phyloP scores from a whole-genome alignment of 64 coral and sea anemone genomes.

The Hydrozoanthus tunicans region DNA sequence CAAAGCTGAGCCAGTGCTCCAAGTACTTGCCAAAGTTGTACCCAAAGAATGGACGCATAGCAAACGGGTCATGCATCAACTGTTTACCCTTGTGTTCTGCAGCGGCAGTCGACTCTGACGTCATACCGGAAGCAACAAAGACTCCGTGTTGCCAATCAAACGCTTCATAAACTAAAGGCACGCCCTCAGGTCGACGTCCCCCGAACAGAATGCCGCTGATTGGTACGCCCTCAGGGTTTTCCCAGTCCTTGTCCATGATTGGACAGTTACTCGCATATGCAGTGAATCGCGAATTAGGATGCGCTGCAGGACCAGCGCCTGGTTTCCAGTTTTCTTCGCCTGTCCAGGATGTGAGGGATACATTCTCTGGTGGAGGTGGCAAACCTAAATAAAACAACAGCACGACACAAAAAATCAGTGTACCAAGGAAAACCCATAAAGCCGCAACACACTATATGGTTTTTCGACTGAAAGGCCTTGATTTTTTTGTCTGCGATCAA shows the following conservation, averaged over 20 bases:
- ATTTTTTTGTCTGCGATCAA: too few relatives aligned
- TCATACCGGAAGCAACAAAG: constrained; percentile 88
- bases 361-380: constrained; percentile 61
- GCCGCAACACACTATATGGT: too few relatives aligned
- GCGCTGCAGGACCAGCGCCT: constrained; percentile 61
- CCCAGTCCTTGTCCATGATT: constrained; percentile 92
- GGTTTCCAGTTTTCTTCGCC: constrained; percentile 85
- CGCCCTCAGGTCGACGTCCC: constrained; percentile 76
- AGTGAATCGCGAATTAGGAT: constrained; percentile 90
- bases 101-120: constrained; percentile 85
- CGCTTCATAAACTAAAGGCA: constrained; percentile 87
- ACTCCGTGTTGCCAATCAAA: constrained; percentile 97
- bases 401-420: too few relatives aligned
- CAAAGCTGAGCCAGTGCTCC: constrained; percentile 87
- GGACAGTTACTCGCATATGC: constrained; percentile 73
- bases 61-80: constrained; percentile 93
- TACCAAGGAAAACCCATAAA: too few relatives aligned
- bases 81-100: constrained; percentile 82
- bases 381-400: constrained; percentile 39
- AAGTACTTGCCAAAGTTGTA: constrained; percentile 91
- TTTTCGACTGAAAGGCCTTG: too few relatives aligned
- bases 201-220: constrained; percentile 91
- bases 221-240: constrained; percentile 82
- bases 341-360: constrained; percentile 76
- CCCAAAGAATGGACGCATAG: constrained; percentile 95